Evolutionary conservation across 2,113 vertebrate species (phyloP).

Genomic region (Colius striatus): DNA sequence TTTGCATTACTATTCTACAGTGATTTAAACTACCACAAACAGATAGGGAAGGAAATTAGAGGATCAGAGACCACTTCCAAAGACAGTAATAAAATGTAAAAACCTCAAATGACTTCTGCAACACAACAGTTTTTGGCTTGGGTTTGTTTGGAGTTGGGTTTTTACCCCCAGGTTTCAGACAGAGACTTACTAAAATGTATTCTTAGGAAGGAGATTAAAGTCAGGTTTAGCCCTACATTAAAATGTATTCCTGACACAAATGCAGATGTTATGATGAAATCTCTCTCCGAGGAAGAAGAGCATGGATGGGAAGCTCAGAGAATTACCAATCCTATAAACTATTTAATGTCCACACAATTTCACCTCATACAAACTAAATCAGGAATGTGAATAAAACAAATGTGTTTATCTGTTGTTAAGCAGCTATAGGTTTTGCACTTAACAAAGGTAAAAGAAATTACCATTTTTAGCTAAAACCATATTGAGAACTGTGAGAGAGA

Average conservation of each 20-base stretch:
- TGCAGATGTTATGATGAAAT: not conserved
- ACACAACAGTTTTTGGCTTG: not conserved
- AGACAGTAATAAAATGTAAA: not conserved
- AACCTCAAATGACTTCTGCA: not conserved
- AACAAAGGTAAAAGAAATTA: not conserved
- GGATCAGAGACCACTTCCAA: not conserved
- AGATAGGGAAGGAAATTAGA: not conserved
- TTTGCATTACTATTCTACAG: not conserved
- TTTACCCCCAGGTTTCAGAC: not conserved
- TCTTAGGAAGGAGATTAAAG: not conserved
- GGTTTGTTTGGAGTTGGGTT: not conserved
- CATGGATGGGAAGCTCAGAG: not conserved
- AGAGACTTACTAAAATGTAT: not conserved
- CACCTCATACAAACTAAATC: not conserved
- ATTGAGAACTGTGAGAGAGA: not conserved
- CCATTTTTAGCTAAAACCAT: not conserved
- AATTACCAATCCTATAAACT: not conserved
- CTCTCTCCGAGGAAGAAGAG: not conserved
- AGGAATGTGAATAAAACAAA: not conserved
- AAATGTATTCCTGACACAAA: not conserved
- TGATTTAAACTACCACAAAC: not conserved
- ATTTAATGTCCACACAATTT: not conserved
- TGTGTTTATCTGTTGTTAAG: fast-evolving
- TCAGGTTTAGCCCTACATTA: not conserved
- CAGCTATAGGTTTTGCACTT: not conserved